Percentiles rank a stretch among this genome's conserved stretches.
Conservation (phyloP, 2,888 invertebrate species). For the Exocentrus adspersus region DNA sequence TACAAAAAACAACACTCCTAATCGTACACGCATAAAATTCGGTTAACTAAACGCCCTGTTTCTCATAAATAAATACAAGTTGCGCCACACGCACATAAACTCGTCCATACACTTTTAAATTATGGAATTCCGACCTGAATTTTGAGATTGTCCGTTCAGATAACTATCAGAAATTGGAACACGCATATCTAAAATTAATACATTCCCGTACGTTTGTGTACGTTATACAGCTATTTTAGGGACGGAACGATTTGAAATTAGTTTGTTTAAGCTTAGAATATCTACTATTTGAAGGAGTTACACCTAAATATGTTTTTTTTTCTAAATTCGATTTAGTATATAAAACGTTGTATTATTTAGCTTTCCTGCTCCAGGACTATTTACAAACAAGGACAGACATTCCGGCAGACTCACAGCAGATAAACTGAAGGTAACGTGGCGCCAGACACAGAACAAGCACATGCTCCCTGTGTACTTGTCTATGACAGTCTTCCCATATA, state of each 20-base stretch:
- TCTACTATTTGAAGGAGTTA: background rate
- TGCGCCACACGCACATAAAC: background rate
- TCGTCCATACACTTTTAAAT: slow-evolving; percentile 1
- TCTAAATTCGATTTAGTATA: no score
- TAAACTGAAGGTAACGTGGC: slow-evolving; percentile 34
- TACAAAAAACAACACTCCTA: no score
- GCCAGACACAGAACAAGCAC: slow-evolving; percentile 43
- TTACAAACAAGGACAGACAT: slow-evolving; percentile 33
- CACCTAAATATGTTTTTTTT: no score
- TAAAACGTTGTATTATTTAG: no score
- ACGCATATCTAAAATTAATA: slow-evolving; percentile 3
- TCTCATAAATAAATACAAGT: background rate
- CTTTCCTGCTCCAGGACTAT: slow-evolving; percentile 1
- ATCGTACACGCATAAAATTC: no score
- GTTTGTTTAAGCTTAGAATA: background rate
- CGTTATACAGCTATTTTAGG: background rate
- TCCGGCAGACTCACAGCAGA: slow-evolving; percentile 35
- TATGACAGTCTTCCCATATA: slow-evolving; percentile 43
- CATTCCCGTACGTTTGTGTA: background rate
- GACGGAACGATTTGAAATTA: background rate
- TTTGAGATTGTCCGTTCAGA: background rate
- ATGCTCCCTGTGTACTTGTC: slow-evolving; percentile 37
- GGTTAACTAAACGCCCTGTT: no score
- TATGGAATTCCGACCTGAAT: background rate
- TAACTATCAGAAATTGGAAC: background rate